Percentiles rank a stretch among this genome's conserved stretches.
Conservation (phyloP, 2,113 vertebrate species). For the Pelodiscus sinensis region DNA sequence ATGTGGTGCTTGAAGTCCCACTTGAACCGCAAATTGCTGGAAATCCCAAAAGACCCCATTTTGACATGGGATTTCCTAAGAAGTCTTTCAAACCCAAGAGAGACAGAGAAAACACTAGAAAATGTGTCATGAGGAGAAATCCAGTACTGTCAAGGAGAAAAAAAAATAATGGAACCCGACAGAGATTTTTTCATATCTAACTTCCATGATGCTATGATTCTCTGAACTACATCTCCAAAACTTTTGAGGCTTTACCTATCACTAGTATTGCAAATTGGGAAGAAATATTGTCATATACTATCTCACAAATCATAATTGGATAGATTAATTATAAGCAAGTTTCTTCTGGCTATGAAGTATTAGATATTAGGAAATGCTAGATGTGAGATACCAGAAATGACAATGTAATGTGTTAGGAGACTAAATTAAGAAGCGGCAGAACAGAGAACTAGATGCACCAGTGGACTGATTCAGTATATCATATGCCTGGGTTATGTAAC, state of each 20-base stretch:
- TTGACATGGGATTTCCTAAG: neutral
- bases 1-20: neutral
- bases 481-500: neutral
- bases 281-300: neutral
- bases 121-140: neutral
- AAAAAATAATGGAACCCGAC: neutral
- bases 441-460: constrained; percentile 12
- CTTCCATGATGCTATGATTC: neutral
- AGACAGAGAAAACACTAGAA: neutral
- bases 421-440: neutral
- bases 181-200: neutral
- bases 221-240: neutral
- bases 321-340: constrained; percentile 4
- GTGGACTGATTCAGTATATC: neutral
- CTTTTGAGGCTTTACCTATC: neutral
- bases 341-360: constrained; percentile 24
- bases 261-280: neutral
- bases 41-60: neutral
- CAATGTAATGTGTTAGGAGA: constrained; percentile 19
- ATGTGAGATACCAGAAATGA: neutral
- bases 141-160: neutral
- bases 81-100: neutral
- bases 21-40: neutral
- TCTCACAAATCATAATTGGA: constrained; percentile 19
- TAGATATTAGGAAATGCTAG: neutral